Conservation (phyloP, 2,113 vertebrate genomes). For the Chamaetylas fuelleborni region DNA sequence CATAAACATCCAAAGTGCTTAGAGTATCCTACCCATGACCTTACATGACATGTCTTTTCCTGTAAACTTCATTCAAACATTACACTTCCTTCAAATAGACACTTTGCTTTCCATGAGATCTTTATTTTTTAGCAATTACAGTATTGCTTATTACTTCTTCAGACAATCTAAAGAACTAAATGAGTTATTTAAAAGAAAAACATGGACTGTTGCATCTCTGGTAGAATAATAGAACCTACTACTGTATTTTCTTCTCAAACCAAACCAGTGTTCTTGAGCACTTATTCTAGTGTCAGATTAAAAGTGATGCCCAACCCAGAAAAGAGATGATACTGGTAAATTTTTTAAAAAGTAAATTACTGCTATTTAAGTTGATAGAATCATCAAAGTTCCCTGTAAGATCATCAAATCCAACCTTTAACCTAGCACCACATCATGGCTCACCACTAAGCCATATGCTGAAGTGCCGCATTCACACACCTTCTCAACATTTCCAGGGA, state of each 20-base stretch:
- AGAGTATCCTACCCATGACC: background rate
- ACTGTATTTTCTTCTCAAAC: background rate
- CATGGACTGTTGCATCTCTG: fast-evolving
- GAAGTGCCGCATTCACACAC: background rate
- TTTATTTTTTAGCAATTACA: background rate
- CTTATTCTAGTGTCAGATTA: background rate
- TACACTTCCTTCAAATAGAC: background rate
- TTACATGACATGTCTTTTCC: background rate
- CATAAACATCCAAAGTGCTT: background rate
- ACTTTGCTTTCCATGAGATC: background rate
- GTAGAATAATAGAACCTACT: background rate
- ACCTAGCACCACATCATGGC: background rate
- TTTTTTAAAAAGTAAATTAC: no score
- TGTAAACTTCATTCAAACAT: background rate
- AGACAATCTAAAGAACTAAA: background rate
- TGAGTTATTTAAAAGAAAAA: background rate
- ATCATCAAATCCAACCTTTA: background rate
- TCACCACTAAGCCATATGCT: background rate
- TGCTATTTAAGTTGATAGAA: background rate
- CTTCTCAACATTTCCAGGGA: background rate
- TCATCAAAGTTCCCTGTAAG: background rate
- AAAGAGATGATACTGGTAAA: fast-evolving
- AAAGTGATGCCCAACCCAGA: background rate
- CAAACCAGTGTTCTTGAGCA: background rate
- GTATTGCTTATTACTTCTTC: background rate